A percentile compares a stretch with the other conserved stretches of the same genome.
Conservation (phyloP, 2,113 vertebrate species). For the Lutjanus erythropterus region DNA sequence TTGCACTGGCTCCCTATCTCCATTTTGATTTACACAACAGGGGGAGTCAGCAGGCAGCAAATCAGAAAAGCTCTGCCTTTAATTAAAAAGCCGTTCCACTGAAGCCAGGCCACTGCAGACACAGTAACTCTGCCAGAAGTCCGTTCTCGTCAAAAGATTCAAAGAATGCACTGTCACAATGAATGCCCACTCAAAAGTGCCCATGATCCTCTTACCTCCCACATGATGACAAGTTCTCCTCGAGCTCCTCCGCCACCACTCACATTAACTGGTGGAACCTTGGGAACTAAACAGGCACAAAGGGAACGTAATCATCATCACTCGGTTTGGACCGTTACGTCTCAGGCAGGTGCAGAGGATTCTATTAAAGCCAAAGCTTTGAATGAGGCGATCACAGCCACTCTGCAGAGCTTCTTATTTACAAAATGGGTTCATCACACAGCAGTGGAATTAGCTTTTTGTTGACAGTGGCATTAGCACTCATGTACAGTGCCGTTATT, state of each 20-base stretch:
- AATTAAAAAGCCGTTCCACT: constrained; percentile 75
- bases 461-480: constrained; percentile 43
- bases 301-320: constrained; percentile 42
- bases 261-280: constrained; percentile 85
- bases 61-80: constrained; percentile 69
- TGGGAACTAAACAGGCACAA: constrained; percentile 84
- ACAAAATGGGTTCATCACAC: constrained; percentile 40
- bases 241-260: constrained; percentile 89
- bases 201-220: constrained; percentile 88
- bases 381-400: constrained; percentile 20
- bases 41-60: constrained; percentile 65
- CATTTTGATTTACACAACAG: constrained; percentile 69
- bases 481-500: constrained; percentile 9
- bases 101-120: constrained; percentile 54
- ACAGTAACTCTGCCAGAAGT: constrained; percentile 54
- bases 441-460: constrained; percentile 36
- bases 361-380: constrained; percentile 10
- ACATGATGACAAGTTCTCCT: constrained; percentile 91
- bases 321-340: constrained; percentile 2
- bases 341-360: constrained; percentile 29
- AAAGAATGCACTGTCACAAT: constrained; percentile 38
- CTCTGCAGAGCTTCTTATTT: constrained; percentile 33
- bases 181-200: constrained; percentile 48
- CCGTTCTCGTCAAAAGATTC: constrained; percentile 53
- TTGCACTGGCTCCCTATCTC: constrained; percentile 51